Evolutionary conservation across 2,797 vertebrate species (phyloP).

Genomic region (Lepus townsendii): DNA sequence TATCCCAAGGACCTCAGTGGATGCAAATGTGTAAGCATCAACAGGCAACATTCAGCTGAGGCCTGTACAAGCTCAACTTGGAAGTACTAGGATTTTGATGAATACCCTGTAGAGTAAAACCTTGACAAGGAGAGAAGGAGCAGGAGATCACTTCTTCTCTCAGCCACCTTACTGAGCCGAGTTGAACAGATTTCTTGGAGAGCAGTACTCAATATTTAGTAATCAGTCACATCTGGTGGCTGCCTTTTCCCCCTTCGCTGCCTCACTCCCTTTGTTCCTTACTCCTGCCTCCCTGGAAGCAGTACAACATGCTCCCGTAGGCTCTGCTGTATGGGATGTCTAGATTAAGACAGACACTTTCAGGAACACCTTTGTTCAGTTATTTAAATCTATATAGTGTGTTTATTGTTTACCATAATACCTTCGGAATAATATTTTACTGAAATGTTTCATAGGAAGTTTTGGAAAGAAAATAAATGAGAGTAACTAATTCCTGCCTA

Average conservation of each 20-base stretch:
- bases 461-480: slow-evolving; percentile 13
- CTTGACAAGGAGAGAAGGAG: neutral
- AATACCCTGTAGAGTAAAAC: neutral
- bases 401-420: neutral
- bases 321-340: neutral
- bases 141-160: neutral
- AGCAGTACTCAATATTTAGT: neutral
- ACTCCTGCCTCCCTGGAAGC: neutral
- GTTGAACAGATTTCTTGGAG: neutral
- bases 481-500: slow-evolving; percentile 7
- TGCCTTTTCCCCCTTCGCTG: neutral
- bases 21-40: neutral
- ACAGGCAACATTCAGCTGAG: neutral
- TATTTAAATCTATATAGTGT: neutral
- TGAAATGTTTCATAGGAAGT: neutral
- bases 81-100: neutral
- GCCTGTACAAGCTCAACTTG: neutral
- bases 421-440: slow-evolving; percentile 28
- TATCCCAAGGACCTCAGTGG: neutral
- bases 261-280: neutral
- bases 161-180: neutral
- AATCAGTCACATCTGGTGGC: neutral
- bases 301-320: neutral
- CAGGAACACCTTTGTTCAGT: neutral
- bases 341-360: neutral